Evolutionary conservation across 1,140 invertebrate species (phyloP).

Genomic region (Macrostomum lignano): DNA sequence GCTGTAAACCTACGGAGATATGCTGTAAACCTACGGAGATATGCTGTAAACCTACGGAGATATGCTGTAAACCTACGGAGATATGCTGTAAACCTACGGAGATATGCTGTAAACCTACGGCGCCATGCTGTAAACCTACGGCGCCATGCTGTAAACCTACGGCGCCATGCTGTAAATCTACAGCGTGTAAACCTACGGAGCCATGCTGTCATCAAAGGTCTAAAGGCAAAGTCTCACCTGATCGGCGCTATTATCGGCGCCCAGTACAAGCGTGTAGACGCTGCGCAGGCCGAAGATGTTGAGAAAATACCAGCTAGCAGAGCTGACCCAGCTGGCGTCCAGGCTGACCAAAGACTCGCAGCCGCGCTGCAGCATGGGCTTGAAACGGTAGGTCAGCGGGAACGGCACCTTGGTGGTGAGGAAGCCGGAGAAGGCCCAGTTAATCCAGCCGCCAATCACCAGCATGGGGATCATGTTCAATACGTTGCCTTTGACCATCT

Average conservation of each 20-base stretch:
- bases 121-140: too few species aligned
- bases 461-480: conserved; percentile 91
- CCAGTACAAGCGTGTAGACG: conserved; percentile 82
- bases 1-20: too few species aligned
- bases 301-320: conserved; percentile 96
- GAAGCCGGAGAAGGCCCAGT: conserved; percentile 99
- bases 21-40: too few species aligned
- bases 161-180: too few species aligned
- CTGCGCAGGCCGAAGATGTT: conserved; percentile 93
- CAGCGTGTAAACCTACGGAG: too few species aligned
- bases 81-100: too few species aligned
- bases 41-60: too few species aligned
- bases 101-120: too few species aligned
- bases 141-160: too few species aligned
- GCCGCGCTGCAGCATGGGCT: conserved; percentile 92
- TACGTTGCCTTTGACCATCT: conserved; percentile 93
- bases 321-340: conserved; percentile 96
- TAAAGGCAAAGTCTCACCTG: too few species aligned
- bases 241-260: conserved; percentile 51
- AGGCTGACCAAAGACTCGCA: conserved; percentile 59
- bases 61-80: too few species aligned
- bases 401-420: conserved; percentile 97
- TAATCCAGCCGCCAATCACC: conserved; percentile 93
- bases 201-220: too few species aligned
- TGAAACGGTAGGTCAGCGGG: conserved; percentile 78